phyloP scores from a whole-genome alignment of 2,797 vertebrate genomes.

The Premnoplex brunnescens region DNA sequence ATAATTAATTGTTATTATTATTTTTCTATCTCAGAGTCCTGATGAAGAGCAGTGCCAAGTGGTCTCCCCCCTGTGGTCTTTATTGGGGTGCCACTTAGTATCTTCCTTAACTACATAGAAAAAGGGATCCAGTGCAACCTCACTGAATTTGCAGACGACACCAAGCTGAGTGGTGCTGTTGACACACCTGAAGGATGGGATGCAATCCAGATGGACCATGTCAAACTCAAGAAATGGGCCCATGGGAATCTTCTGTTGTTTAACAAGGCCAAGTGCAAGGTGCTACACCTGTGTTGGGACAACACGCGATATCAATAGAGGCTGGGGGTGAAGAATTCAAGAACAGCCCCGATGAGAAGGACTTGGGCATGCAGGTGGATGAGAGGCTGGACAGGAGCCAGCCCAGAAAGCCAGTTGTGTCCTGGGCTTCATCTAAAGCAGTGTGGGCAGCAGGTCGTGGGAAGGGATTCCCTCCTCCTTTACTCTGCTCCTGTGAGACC shows the following conservation, averaged over 20 bases:
- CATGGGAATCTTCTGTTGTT: not conserved
- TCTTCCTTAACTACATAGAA: not conserved
- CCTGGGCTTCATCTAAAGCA: not conserved
- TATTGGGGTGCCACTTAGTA: not conserved
- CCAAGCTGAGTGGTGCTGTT: not conserved
- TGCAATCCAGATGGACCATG: not conserved
- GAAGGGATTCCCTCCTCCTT: not conserved
- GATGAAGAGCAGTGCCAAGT: not conserved
- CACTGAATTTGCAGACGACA: not conserved
- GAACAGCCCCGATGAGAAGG: fast-evolving
- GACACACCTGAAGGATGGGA: not conserved
- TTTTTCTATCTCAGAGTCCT: not conserved
- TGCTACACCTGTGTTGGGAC: too few relatives aligned
- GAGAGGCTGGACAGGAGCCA: not conserved
- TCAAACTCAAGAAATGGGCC: fast-evolving
- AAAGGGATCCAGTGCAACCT: not conserved
- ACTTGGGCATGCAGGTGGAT: not conserved
- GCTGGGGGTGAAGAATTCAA: not conserved
- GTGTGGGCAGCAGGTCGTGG: fast-evolving
- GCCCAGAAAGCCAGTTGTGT: fast-evolving
- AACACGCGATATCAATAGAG: fast-evolving
- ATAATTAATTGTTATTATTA: too few relatives aligned
- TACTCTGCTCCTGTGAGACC: not conserved
- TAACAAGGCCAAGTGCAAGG: not conserved
- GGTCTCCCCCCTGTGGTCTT: too few relatives aligned